A percentile compares a stretch with the other conserved stretches of the same genome.
These are phyloP conservation scores for Diaperis boleti DNA, from an alignment of 2,888 invertebrate genomes.

Conservation along the genomic window DNA sequence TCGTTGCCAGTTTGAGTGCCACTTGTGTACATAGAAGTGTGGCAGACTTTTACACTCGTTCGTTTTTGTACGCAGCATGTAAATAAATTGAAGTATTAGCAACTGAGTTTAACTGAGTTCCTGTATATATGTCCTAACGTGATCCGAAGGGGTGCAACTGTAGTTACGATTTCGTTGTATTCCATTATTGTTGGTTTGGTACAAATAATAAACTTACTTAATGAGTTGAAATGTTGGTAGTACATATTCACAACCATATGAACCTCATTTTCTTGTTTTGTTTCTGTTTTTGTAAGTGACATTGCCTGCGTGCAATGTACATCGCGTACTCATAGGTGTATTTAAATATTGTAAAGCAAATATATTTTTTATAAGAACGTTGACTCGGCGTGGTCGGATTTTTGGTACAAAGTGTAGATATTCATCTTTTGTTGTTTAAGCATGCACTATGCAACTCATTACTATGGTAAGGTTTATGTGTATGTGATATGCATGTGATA, in stretches of 20 bases:
- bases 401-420: conserved; percentile 49
- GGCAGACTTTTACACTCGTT: no score
- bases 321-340: conserved; percentile 38
- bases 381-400: conserved; percentile 45
- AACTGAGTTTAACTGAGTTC: not conserved
- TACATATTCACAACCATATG: conserved; percentile 36
- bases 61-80: not conserved
- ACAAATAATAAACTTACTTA: conserved; percentile 32
- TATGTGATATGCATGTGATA: conserved; percentile 53
- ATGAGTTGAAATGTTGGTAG: conserved; percentile 8
- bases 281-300: no score
- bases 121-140: not conserved
- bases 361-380: conserved; percentile 52
- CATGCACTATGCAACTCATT: conserved; percentile 51
- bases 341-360: conserved; percentile 48
- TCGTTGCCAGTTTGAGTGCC: no score
- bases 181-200: conserved; percentile 4
- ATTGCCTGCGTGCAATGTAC: no score
- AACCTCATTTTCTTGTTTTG: conserved; percentile 36
- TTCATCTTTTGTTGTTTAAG: conserved; percentile 46
- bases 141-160: not conserved
- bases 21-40: no score
- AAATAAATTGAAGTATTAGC: not conserved
- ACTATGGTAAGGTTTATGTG: conserved; percentile 49
- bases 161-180: no score